Percentiles rank a stretch among this genome's conserved stretches.
These are phyloP conservation scores for Telenomus remus DNA, from an alignment of 1,140 invertebrate genomes.

Conservation along the genomic window DNA sequence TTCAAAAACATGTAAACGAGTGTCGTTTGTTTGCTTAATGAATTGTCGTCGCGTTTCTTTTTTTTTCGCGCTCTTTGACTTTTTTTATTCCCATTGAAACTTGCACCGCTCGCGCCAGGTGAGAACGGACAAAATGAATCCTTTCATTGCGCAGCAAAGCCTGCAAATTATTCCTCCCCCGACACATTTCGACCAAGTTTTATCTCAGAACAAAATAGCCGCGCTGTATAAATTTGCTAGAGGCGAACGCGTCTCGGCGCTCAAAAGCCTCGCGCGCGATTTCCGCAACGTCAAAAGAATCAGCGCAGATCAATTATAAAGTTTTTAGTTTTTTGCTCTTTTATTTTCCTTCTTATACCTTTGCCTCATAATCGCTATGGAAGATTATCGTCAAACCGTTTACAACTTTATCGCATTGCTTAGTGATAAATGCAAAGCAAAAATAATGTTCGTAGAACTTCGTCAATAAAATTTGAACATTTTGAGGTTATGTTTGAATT, in stretches of 20 bases:
- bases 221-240: constrained; percentile 41
- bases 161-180: constrained; percentile 48
- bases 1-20: constrained; percentile 25
- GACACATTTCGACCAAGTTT: constrained; percentile 39
- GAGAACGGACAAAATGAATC: constrained; percentile 42
- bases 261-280: constrained; percentile 18
- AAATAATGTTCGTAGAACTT: too few relatives aligned
- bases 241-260: constrained; percentile 15
- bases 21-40: constrained; percentile 46
- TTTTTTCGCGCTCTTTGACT: constrained; percentile 12
- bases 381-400: too few relatives aligned
- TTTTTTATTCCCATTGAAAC: constrained; percentile 15
- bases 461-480: too few relatives aligned
- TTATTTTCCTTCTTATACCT: too few relatives aligned
- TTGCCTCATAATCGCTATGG: too few relatives aligned
- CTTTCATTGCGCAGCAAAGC: constrained; percentile 33
- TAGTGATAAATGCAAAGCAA: too few relatives aligned
- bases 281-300: constrained; percentile 26
- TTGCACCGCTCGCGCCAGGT: constrained; percentile 31
- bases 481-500: too few relatives aligned
- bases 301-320: not conserved
- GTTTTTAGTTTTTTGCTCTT: not conserved
- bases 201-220: constrained; percentile 44
- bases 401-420: too few relatives aligned
- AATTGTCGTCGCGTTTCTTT: constrained; percentile 20